phyloP scores from a whole-genome alignment of 2,113 vertebrate genomes.

The Psittacara wagleri region DNA sequence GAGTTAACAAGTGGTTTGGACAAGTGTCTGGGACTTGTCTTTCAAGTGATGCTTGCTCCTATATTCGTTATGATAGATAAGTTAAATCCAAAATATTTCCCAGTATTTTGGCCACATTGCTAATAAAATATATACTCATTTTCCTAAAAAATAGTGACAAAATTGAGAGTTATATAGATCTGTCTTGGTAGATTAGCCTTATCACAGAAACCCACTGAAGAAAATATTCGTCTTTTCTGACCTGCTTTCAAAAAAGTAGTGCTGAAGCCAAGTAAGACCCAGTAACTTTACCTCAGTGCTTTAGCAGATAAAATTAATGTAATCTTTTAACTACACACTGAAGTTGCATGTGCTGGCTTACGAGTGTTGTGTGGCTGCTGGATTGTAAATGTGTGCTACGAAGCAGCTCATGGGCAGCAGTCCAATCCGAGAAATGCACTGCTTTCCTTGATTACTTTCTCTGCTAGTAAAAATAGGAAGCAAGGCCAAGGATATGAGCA shows the following conservation, averaged over 20 bases:
- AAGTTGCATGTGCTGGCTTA: background rate
- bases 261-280: background rate
- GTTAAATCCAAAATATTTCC: background rate
- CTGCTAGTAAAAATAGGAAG: background rate
- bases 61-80: background rate
- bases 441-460: background rate
- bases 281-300: background rate
- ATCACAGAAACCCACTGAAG: background rate
- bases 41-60: background rate
- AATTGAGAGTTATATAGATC: background rate
- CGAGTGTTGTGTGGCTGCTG: background rate
- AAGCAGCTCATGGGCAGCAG: background rate
- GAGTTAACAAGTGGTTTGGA: background rate
- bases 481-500: background rate
- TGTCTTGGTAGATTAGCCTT: background rate
- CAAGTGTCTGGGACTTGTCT: background rate
- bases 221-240: background rate
- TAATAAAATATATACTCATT: background rate
- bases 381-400: background rate
- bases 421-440: background rate
- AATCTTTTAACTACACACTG: background rate
- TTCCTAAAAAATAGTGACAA: background rate
- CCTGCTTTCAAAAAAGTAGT: background rate
- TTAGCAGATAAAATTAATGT: background rate
- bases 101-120: background rate